Evolutionary conservation across 2,797 vertebrate species (phyloP), one percentile per base, ranked within the genome.

Genomic region (Rhinogobio ventralis): DNA sequence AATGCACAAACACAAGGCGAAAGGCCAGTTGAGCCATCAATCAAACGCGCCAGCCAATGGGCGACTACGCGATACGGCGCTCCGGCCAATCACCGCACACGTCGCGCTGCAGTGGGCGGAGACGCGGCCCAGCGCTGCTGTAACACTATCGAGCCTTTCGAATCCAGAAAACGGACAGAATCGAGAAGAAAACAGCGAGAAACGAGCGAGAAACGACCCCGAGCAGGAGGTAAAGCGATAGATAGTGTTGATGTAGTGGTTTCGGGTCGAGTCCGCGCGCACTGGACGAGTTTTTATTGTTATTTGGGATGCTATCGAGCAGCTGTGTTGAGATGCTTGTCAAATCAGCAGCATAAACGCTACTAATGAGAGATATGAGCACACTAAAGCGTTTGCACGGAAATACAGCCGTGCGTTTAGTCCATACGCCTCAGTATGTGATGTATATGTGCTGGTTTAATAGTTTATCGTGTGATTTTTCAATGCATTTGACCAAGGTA

Each of bases 171-270:
- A 92, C 92, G 78, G 14, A 86, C 85, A 90, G 89, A 76, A 83
- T 89, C 68, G 86, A 67, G 87, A 51, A 7, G 62, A 71, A 89
- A 81, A 46, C 55, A 78, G 49, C 60, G 73, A 89, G 51, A 89
- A 71, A 88, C 51, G 36, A 33, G 60, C 45, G 4, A 25, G 19
- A 71, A 30, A 15, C 57, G 82, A 28, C 7, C 19, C 36, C 20
- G 84, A 72, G 91, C 94, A 91, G 95, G 92, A 95, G 94, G 95
- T 95, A 95, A 92, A n/a, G 4, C 14, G 20, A 15, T 2, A 1
- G 14, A 1, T 9, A 4, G 1, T 1, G 1, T 15, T 23, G 7
- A 5, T 4, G 28, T n/a, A 3, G 4, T 7, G 53, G 25, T 13
- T 66, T 36, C 10, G 20, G 13, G 36, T 76, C 46, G 72, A 36